A percentile compares a stretch with the other conserved stretches of the same genome.
Evolutionary conservation across 37 sponge, comb jelly and placozoan genomes (phyloP).

Genomic region (Tethya wilhelma): DNA sequence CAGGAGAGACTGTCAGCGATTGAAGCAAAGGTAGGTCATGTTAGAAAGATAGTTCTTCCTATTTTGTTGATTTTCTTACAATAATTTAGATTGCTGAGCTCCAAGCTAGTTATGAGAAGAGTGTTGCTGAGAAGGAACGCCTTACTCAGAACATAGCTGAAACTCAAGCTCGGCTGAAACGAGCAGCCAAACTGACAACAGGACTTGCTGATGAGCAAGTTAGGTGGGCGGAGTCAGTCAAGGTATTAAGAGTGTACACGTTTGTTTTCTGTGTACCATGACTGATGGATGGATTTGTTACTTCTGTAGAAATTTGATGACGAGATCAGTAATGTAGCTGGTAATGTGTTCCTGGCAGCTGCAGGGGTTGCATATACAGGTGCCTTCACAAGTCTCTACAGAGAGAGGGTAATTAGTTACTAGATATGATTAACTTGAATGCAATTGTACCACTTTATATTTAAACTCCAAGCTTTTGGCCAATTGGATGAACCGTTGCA

Average conservation of each 20-base stretch:
- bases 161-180: slow-evolving; percentile 86
- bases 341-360: slow-evolving; percentile 97
- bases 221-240: slow-evolving; percentile 94
- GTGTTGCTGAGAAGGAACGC: slow-evolving; percentile 90
- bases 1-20: slow-evolving; percentile 86
- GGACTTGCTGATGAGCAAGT: slow-evolving; percentile 97
- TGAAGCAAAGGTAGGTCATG: slow-evolving; percentile 75
- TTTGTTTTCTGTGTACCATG: not conserved
- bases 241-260: slow-evolving; percentile 28
- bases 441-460: not conserved
- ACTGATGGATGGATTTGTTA: not conserved
- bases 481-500: slow-evolving; percentile 85
- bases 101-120: slow-evolving; percentile 75
- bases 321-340: slow-evolving; percentile 97
- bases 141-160: slow-evolving; percentile 84
- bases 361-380: slow-evolving; percentile 99
- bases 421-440: not conserved
- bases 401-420: slow-evolving; percentile 63
- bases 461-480: slow-evolving; percentile 64
- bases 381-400: slow-evolving; percentile 93
- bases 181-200: slow-evolving; percentile 93
- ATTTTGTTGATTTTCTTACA: not conserved
- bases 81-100: slow-evolving; percentile 60
- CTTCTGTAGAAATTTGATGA: slow-evolving; percentile 66
- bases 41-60: not conserved